Percentiles rank a stretch among this genome's conserved stretches.
Evolutionary conservation across 1,140 invertebrate genomes (phyloP).

Genomic region (Papilio polyxenes): DNA sequence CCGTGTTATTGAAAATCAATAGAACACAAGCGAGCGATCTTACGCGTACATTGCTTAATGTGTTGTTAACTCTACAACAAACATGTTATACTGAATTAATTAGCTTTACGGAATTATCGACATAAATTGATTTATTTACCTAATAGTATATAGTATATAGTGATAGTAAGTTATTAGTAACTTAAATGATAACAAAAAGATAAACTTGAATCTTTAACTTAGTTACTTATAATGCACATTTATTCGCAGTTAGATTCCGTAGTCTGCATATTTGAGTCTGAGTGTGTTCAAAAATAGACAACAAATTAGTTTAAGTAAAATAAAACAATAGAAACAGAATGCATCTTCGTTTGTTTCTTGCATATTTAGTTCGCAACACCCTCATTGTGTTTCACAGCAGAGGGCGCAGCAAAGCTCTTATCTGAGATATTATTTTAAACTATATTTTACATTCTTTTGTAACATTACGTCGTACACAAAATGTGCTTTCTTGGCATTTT

Average conservation of each 20-base stretch:
- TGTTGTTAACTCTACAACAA: neutral
- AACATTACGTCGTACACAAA: neutral
- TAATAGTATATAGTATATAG: no score
- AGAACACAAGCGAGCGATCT: neutral
- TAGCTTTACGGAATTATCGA: neutral
- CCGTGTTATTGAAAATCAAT: slow-evolving; percentile 17
- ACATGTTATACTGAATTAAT: neutral
- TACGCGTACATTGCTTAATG: slow-evolving; percentile 1
- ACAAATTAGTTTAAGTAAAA: neutral
- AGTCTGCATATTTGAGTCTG: neutral
- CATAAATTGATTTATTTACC: neutral
- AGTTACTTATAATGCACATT: neutral
- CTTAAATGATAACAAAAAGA: no score
- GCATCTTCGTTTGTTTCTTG: neutral
- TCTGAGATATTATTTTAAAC: slow-evolving; percentile 17
- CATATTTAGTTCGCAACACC: neutral
- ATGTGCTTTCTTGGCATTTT: neutral
- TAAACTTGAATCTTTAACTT: no score
- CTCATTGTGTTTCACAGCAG: neutral
- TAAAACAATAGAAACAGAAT: neutral
- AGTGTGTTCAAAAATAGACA: neutral
- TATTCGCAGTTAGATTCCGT: neutral
- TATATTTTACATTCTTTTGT: neutral
- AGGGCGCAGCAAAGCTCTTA: neutral
- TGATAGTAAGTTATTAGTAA: no score